Evolutionary conservation across 2,797 vertebrate genomes (phyloP).

Genomic region (Parambassis ranga): DNA sequence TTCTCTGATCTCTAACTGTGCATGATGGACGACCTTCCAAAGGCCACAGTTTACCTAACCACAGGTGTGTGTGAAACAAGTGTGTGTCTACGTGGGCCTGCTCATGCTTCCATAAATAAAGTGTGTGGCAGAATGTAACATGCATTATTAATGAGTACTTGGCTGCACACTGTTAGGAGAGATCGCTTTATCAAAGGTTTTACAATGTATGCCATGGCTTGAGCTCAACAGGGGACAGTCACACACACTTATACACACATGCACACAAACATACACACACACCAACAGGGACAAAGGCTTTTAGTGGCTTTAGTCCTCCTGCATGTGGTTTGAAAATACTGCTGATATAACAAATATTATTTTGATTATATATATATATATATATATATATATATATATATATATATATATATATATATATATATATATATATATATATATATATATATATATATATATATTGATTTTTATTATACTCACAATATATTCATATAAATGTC

Average conservation of each 20-base stretch:
- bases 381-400: too few relatives aligned
- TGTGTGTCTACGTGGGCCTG: constrained; percentile 14
- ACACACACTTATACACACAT: not conserved
- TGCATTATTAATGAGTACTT: constrained; percentile 65
- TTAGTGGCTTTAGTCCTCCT: too few relatives aligned
- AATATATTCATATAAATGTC: too few relatives aligned
- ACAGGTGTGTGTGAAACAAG: constrained; percentile 50
- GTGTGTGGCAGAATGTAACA: constrained; percentile 46
- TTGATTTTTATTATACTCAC: too few relatives aligned
- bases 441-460: too few relatives aligned
- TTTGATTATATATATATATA: too few relatives aligned
- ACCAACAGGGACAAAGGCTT: not conserved
- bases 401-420: too few relatives aligned
- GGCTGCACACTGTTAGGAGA: constrained; percentile 31
- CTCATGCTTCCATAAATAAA: constrained; percentile 53
- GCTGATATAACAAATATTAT: too few relatives aligned
- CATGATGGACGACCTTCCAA: constrained; percentile 40
- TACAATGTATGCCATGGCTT: constrained; percentile 31
- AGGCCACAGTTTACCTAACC: constrained; percentile 38
- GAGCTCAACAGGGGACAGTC: constrained; percentile 15
- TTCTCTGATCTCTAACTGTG: constrained; percentile 10
- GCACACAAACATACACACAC: not conserved
- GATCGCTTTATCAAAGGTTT: constrained; percentile 55
- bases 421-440: too few relatives aligned
- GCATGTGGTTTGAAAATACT: too few relatives aligned